phyloP scores from a whole-genome alignment of 2,888 invertebrate genomes.

The Hemaris fuciformis region DNA sequence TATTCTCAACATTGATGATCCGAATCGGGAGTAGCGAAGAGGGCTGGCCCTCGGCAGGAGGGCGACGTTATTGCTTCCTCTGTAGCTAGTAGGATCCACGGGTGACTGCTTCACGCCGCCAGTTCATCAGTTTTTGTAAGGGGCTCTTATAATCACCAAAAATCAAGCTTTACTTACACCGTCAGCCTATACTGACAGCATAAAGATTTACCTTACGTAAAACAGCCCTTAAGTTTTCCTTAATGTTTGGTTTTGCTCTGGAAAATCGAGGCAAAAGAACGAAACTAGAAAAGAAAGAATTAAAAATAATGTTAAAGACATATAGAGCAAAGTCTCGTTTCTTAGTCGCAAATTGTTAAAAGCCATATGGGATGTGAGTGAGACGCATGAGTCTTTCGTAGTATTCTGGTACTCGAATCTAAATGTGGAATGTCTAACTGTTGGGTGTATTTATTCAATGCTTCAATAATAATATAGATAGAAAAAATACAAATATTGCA shows the following conservation, averaged over 20 bases:
- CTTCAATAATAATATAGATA: background rate
- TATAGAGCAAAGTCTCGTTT: no score
- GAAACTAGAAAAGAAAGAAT: no score
- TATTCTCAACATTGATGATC: background rate
- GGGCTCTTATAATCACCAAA: background rate
- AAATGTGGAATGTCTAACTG: no score
- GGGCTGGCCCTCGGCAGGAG: constrained; percentile 28
- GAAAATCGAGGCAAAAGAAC: no score
- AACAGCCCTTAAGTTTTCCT: no score
- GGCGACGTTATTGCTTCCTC: constrained; percentile 79
- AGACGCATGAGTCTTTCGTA: no score
- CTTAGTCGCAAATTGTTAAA: no score
- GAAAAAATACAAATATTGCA: background rate
- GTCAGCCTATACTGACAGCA: background rate
- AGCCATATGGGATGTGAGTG: no score
- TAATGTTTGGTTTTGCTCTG: no score
- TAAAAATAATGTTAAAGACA: no score
- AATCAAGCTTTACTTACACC: background rate
- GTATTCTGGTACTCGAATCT: no score
- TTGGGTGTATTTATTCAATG: no score
- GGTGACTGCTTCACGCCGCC: constrained; percentile 40
- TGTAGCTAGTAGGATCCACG: constrained; percentile 60
- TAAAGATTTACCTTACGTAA: background rate
- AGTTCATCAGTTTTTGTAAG: constrained; percentile 3
- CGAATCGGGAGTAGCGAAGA: background rate